Percentiles rank a stretch among this genome's conserved stretches.
Conservation (phyloP, 2,797 vertebrate species). For the Scyliorhinus canicula region DNA sequence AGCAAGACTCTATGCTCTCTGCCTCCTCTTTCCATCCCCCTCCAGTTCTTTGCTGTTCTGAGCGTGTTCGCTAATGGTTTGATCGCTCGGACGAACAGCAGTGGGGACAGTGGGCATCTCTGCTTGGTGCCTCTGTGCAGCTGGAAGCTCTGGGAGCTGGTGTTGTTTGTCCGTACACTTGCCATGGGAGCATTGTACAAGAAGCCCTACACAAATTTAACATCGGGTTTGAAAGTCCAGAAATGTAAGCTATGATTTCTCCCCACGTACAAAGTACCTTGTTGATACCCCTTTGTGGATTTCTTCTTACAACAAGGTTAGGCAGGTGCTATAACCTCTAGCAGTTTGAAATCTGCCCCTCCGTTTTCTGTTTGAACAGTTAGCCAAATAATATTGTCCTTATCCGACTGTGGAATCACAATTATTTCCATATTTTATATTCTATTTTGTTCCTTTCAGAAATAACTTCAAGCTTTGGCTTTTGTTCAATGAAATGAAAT, state of each 20-base stretch:
- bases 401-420: background rate
- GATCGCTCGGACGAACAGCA: no score
- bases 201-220: background rate
- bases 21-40: no score
- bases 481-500: conserved; percentile 14
- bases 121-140: no score
- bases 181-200: no score
- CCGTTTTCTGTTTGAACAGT: background rate
- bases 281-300: background rate
- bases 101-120: no score
- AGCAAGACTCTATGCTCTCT: no score
- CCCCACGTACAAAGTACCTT: background rate
- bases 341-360: background rate
- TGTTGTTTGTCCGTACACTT: no score
- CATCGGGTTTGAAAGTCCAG: background rate
- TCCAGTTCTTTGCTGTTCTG: no score
- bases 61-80: no score
- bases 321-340: background rate
- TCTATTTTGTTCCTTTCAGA: background rate
- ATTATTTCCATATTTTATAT: background rate
- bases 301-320: background rate
- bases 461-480: background rate
- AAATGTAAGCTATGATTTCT: background rate
- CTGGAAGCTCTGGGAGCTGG: no score
- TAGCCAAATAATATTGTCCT: background rate